Base-by-base conservation (phyloP, 1,140 invertebrate genomes). In the Helicoverpa armigera region DNA sequence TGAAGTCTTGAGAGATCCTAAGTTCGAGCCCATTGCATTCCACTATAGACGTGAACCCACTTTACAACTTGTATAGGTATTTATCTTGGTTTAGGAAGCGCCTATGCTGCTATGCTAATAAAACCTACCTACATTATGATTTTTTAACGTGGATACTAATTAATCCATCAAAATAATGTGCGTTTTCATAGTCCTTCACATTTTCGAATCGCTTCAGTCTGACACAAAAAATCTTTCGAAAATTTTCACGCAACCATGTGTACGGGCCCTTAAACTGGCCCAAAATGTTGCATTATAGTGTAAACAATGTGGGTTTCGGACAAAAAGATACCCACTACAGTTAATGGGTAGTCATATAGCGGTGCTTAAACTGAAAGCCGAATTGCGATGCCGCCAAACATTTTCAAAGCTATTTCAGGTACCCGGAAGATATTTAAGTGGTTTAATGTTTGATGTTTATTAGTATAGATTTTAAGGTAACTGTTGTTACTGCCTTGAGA, bases 321-420 rank as follows among this genome's bases (percentile, higher is more conserved):
- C 82, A 82, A 83, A 86, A 83, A 82, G 81, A 74, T 70, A 73
- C 67, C 77, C 82, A 83, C 85, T 88, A 84, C 86, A 88, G 83
- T 86, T 87, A 89, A 90, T 88, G 85, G 82, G 78, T 31, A 53
- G 79, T 77, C 81, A 85, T 89, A 87, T 80, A 50, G 72, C 65
- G 65, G 85, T 82, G 70, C 81, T 87, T 88, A 83, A 83, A 84
- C 84, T 75, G 50, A 61, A 58, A 75, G 72, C 84, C 72, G 82
- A 87, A 85, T 86, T 89, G 82, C 84, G 76, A 82, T 72, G 85
- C 73, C 80, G 63, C 79, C 76, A 76, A 83, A 83, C 75, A 70
- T 51, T 84, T 75, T 77, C 13, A 67, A 69, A 61, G 29, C 74
- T 75, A 70, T 67, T 76, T 43, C 73, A 63, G 73, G 73, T 74